phyloP scores from a whole-genome alignment of 2,888 invertebrate species.

The Cephus nigrinus region DNA sequence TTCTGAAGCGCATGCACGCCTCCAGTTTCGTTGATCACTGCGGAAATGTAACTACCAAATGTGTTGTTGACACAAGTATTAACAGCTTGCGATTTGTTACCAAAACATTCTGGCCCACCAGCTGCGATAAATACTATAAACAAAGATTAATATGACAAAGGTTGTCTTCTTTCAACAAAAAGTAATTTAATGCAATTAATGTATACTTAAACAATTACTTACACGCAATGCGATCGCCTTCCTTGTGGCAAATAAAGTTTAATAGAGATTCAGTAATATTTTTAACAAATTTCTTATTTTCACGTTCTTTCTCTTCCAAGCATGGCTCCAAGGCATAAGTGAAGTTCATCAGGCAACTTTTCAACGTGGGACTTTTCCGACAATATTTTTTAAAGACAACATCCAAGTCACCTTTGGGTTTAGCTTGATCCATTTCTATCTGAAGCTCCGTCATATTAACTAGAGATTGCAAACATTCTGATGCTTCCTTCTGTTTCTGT shows the following conservation, averaged over 20 bases:
- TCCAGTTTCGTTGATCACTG: slow-evolving; percentile 37
- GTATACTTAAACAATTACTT: slow-evolving; percentile 58
- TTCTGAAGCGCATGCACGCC: slow-evolving; percentile 26
- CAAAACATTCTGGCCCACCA: slow-evolving; percentile 81
- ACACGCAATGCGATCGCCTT: slow-evolving; percentile 86
- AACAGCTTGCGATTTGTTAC: slow-evolving; percentile 72
- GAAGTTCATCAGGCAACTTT: slow-evolving; percentile 73
- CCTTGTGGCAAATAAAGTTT: slow-evolving; percentile 82
- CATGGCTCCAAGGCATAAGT: slow-evolving; percentile 73
- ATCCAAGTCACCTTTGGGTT: slow-evolving; percentile 77
- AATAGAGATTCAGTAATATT: slow-evolving; percentile 78
- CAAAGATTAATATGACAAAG: neutral
- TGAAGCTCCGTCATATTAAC: slow-evolving; percentile 72
- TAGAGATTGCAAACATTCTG: slow-evolving; percentile 71
- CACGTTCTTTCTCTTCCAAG: slow-evolving; percentile 72
- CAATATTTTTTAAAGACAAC: slow-evolving; percentile 82
- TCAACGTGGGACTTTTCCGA: slow-evolving; percentile 71
- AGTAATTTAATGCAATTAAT: neutral
- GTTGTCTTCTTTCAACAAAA: neutral
- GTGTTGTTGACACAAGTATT: slow-evolving; percentile 75
- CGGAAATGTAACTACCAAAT: slow-evolving; percentile 68
- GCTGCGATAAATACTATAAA: slow-evolving; percentile 80
- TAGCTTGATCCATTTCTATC: slow-evolving; percentile 76
- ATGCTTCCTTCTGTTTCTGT: slow-evolving; percentile 63
- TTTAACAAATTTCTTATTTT: slow-evolving; percentile 72